Evolutionary conservation across 1,140 invertebrate species (phyloP).

Genomic region (Pseudachorutes palmiensis): DNA sequence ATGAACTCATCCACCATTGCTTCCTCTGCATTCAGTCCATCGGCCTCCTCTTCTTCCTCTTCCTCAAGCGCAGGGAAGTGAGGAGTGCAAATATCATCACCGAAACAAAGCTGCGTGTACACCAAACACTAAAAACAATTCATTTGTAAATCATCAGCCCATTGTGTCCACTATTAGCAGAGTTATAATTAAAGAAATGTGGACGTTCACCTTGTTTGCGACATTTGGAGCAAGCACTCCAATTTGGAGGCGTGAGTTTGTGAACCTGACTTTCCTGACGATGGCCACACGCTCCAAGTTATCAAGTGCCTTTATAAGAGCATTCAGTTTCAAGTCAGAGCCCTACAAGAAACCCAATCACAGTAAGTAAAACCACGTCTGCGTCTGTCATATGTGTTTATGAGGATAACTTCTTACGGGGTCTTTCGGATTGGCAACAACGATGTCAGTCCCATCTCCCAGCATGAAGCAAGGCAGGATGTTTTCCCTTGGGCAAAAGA

Average conservation of each 20-base stretch:
- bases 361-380: constrained; percentile 6
- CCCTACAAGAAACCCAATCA: constrained; percentile 11
- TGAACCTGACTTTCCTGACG: constrained; percentile 25
- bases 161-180: too few relatives aligned
- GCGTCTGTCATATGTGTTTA: not conserved
- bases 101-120: constrained; percentile 23
- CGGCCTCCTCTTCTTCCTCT: constrained; percentile 8
- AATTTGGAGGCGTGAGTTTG: constrained; percentile 4
- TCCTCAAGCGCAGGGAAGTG: constrained; percentile 25
- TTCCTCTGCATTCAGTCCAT: constrained; percentile 26
- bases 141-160: not conserved
- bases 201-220: constrained; percentile 25
- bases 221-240: constrained; percentile 24
- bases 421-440: constrained; percentile 24
- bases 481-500: constrained; percentile 29
- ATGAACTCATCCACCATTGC: constrained; percentile 30
- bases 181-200: too few relatives aligned
- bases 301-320: constrained; percentile 23
- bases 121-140: constrained; percentile 29
- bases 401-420: constrained; percentile 15
- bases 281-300: constrained; percentile 24
- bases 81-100: constrained; percentile 32
- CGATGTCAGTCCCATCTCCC: constrained; percentile 25
- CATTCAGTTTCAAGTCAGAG: constrained; percentile 20
- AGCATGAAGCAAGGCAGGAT: constrained; percentile 18